phyloP scores from a whole-genome alignment of 30 jellyfish, hydroid and myxozoan species.

The Aurelia sp. region DNA sequence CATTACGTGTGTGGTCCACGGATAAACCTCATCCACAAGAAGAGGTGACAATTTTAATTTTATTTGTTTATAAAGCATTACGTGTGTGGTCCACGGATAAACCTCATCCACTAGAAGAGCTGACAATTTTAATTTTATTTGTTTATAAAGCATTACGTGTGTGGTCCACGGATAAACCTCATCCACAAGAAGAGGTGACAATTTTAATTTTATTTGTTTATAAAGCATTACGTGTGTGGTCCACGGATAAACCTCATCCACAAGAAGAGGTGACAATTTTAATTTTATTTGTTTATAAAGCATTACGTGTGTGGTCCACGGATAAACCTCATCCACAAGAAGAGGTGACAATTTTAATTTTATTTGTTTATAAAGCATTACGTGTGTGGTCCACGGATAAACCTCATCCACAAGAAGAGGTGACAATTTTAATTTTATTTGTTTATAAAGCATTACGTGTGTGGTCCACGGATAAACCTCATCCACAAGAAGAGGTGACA shows the following conservation, averaged over 20 bases:
- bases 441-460: too few relatives aligned
- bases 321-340: conserved; percentile 99
- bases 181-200: conserved; percentile 99
- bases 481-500: conserved; percentile 99
- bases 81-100: conserved; percentile 99
- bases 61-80: too few relatives aligned
- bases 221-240: conserved; percentile 99
- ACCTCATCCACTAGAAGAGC: conserved; percentile 99
- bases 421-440: background rate
- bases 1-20: conserved; percentile 99
- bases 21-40: conserved; percentile 99
- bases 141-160: too few relatives aligned
- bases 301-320: conserved; percentile 99
- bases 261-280: conserved; percentile 90
- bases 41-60: conserved; percentile 66
- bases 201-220: background rate
- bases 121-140: background rate
- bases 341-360: conserved; percentile 66
- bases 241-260: conserved; percentile 99
- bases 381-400: conserved; percentile 99
- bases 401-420: conserved; percentile 99
- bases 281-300: background rate
- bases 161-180: conserved; percentile 99
- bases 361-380: too few relatives aligned
- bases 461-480: conserved; percentile 99